Percentiles rank a stretch among this genome's conserved stretches.
Evolutionary conservation across 2,888 invertebrate species (phyloP).

Genomic region (Agapetus fuscipes): DNA sequence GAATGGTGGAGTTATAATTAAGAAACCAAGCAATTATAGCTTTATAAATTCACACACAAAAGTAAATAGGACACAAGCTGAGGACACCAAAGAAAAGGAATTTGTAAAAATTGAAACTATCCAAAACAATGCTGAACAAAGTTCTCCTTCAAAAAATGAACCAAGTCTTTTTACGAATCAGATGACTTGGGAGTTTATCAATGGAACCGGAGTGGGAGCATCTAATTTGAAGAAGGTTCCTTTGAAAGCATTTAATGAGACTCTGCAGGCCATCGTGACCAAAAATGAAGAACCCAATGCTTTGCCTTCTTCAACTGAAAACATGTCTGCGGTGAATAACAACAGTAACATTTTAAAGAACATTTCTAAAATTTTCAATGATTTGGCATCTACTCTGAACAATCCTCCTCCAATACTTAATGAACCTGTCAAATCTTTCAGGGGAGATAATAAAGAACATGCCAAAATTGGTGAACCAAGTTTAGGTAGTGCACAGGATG

Average conservation of each 20-base stretch:
- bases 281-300: slow-evolving; percentile 39
- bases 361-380: slow-evolving; percentile 55
- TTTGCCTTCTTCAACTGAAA: not conserved
- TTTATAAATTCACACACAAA: slow-evolving; percentile 2
- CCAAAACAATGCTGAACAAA: slow-evolving; percentile 24
- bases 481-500: not conserved
- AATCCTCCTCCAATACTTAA: not conserved
- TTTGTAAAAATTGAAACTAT: slow-evolving; percentile 28
- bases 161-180: slow-evolving; percentile 33
- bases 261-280: slow-evolving; percentile 52
- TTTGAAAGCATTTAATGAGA: slow-evolving; percentile 51
- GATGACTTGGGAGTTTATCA: slow-evolving; percentile 50
- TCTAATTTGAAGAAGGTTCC: slow-evolving; percentile 27
- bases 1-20: slow-evolving; percentile 40
- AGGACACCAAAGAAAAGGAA: slow-evolving; percentile 20
- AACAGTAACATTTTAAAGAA: slow-evolving; percentile 40
- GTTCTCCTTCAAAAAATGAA: slow-evolving; percentile 20
- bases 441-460: not conserved
- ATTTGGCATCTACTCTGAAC: slow-evolving; percentile 41
- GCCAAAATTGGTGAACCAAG: not conserved
- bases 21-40: slow-evolving; percentile 29
- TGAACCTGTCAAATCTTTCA: not conserved
- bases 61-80: slow-evolving; percentile 16
- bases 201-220: slow-evolving; percentile 27
- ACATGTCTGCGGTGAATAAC: slow-evolving; percentile 2